These are phyloP conservation scores for Rosalia funebris DNA, from an alignment of 2,888 invertebrate genomes.

Conservation along the genomic window DNA sequence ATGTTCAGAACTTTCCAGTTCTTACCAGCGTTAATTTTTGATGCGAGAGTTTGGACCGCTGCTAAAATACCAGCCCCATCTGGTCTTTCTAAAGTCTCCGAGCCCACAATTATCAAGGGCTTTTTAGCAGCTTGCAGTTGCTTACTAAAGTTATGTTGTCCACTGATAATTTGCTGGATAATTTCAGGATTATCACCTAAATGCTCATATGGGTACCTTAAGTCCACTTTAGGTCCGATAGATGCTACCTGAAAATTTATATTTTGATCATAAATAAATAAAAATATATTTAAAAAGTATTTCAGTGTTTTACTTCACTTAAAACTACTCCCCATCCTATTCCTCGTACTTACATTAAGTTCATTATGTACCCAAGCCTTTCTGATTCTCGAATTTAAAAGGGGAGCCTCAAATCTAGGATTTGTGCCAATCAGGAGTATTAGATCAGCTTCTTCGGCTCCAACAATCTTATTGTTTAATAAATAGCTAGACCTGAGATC, in stretches of 20 bases:
- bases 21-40: slow-evolving; percentile 66
- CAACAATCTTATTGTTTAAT: slow-evolving; percentile 88
- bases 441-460: slow-evolving; percentile 93
- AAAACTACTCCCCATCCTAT: not conserved
- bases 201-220: slow-evolving; percentile 93
- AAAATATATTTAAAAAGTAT: too few relatives aligned
- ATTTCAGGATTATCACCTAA: slow-evolving; percentile 83
- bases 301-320: not conserved
- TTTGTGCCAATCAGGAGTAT: slow-evolving; percentile 95
- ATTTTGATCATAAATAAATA: not conserved
- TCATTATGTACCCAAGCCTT: slow-evolving; percentile 97
- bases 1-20: slow-evolving; percentile 88
- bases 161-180: slow-evolving; percentile 79
- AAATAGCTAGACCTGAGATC: slow-evolving; percentile 93
- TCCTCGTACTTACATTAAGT: slow-evolving; percentile 69
- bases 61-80: slow-evolving; percentile 84
- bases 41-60: slow-evolving; percentile 78
- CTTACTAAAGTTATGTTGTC: slow-evolving; percentile 75
- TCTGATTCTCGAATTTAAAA: slow-evolving; percentile 93
- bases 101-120: slow-evolving; percentile 92
- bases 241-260: slow-evolving; percentile 71
- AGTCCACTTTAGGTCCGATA: slow-evolving; percentile 90
- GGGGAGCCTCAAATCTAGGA: slow-evolving; percentile 95
- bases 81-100: slow-evolving; percentile 79
- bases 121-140: slow-evolving; percentile 81